Evolutionary conservation across 2,888 invertebrate genomes (phyloP), one percentile per base, ranked within the genome.

Genomic region (Eumacrocentrus americanus): DNA sequence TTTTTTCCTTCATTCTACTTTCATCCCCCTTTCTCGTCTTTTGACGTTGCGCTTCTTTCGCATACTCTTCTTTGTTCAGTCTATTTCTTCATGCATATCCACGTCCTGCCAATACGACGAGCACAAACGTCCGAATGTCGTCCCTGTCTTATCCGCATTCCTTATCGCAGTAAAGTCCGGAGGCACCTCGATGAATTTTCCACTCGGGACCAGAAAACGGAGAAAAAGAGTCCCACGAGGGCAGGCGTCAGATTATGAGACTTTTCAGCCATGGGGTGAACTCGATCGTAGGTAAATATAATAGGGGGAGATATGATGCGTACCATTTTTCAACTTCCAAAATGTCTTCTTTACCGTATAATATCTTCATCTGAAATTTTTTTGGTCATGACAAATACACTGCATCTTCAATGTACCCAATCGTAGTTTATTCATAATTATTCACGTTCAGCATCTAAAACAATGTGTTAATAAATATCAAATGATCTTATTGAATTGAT

Each of bases 141-240:
- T 58, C 50, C 59, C 57, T 38, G 42, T 48, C 52, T 63, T 62
- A 65, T 69, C 66, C 25, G 20, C 22, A 14, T 52, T 44, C 12
- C 65, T 66, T 64, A 67, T 67, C 67, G 62, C 51, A 18, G 29
- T 22, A 48, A 56, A 47, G 55, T 52, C 61, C 54, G 63, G 62
- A 67, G 64, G 60, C 48, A 35, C 47, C 22, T 40, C 44, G 48
- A 64, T 67, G 66, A 67, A 65, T 65, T 67, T 62, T 62, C 52
- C 61, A 62, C 60, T 50, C 14, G 62, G 54, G 50, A 52, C 42
- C 18, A 20, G 42, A 12, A 35, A n/a, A 20, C 25, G 16, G 48
- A 56, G 53, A 53, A 48, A 47, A 25, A 16, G 35, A 42, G 50
- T 35, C 48, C 34, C 47, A 29, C n/a, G 48, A 40, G 20, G 56